A percentile compares a stretch with the other conserved stretches of the same genome.
These are phyloP conservation scores for Eucera pruinosa DNA, from an alignment of 2,888 invertebrate genomes.

Conservation along the genomic window DNA sequence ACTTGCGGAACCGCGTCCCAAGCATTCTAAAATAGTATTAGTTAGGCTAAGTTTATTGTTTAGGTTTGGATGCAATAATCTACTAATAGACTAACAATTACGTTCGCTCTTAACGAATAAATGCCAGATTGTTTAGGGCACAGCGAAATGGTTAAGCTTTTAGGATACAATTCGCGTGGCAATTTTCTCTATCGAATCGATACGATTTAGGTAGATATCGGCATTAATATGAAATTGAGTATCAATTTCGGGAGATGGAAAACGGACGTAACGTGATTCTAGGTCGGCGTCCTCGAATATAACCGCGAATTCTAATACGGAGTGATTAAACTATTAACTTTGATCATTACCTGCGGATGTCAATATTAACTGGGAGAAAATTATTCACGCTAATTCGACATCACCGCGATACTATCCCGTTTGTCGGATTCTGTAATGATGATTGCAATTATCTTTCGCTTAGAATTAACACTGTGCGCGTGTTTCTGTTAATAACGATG, in stretches of 20 bases:
- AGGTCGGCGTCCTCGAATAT: no score
- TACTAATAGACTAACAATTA: no score
- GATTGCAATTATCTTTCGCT: slow-evolving; percentile 17
- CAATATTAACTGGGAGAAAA: slow-evolving; percentile 29
- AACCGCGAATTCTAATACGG: slow-evolving; percentile 21
- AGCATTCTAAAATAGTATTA: no score
- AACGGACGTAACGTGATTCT: slow-evolving; percentile 22
- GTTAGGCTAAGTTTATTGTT: no score
- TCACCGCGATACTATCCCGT: neutral
- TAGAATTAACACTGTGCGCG: neutral
- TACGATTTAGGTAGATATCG: slow-evolving; percentile 12
- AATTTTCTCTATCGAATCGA: slow-evolving; percentile 17
- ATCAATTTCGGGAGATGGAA: slow-evolving; percentile 23
- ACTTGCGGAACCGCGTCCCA: no score
- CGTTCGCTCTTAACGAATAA: no score
- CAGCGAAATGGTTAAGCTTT: no score
- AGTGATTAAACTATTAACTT: slow-evolving; percentile 43
- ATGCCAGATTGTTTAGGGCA: no score
- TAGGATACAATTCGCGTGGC: no score
- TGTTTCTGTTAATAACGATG: neutral
- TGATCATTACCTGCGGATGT: slow-evolving; percentile 22
- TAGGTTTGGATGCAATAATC: no score
- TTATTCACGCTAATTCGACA: slow-evolving; percentile 24
- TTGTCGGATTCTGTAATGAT: slow-evolving; percentile 3
- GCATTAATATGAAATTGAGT: slow-evolving; percentile 13